These are phyloP conservation scores for Thunnus thynnus DNA, from an alignment of 2,113 vertebrate species.

Conservation along the genomic window DNA sequence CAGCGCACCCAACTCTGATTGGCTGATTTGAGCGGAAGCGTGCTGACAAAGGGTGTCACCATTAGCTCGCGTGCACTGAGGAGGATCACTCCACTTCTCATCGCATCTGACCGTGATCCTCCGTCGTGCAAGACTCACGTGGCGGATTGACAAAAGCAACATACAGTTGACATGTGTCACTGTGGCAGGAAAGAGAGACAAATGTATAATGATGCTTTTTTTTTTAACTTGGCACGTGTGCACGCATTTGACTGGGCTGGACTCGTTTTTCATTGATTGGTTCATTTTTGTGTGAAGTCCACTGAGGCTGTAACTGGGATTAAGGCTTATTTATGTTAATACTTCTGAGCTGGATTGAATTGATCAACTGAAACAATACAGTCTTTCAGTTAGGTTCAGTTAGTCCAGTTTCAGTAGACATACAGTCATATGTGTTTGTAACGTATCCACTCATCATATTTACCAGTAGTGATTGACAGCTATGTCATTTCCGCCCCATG, in stretches of 20 bases:
- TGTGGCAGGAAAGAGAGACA: too few species aligned
- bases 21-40: conserved; percentile 62
- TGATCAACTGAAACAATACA: background rate
- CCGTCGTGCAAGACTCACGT: conserved; percentile 36
- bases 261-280: background rate
- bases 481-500: too few species aligned
- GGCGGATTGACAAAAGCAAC: background rate
- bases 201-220: background rate
- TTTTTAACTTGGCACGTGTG: background rate
- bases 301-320: too few species aligned
- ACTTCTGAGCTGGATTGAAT: too few species aligned
- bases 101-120: background rate
- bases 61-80: conserved; percentile 35
- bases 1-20: conserved; percentile 65
- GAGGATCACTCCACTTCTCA: background rate
- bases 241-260: background rate
- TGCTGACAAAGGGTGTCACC: too few species aligned
- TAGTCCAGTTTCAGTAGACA: too few species aligned
- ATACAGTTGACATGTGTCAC: background rate
- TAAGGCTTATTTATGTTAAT: too few species aligned
- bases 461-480: too few species aligned
- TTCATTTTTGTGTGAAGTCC: too few species aligned
- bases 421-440: background rate
- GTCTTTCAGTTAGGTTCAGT: background rate
- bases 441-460: background rate